Evolutionary conservation across 2,113 vertebrate genomes (phyloP).

Genomic region (Oryzias javanicus): DNA sequence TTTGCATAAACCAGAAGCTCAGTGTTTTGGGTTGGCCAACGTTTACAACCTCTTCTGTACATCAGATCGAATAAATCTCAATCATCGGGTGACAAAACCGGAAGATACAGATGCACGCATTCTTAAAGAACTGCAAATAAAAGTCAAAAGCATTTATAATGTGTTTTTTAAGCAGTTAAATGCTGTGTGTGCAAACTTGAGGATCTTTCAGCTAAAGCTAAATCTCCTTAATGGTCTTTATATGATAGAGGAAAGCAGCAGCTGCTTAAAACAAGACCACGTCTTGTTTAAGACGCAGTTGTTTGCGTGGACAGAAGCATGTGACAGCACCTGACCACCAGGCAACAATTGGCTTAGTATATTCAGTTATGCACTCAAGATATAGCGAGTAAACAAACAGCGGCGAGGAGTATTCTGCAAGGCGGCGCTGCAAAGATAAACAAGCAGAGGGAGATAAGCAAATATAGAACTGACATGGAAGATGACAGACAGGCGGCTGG

Average conservation of each 20-base stretch:
- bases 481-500: conserved; percentile 37
- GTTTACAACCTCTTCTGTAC: background rate
- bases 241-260: background rate
- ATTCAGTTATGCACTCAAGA: conserved; percentile 32
- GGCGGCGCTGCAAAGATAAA: conserved; percentile 26
- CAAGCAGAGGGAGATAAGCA: conserved; percentile 35
- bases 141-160: too few species aligned
- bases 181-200: too few species aligned
- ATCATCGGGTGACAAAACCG: too few species aligned
- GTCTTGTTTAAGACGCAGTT: conserved; percentile 1
- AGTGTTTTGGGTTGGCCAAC: too few species aligned
- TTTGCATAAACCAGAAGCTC: background rate
- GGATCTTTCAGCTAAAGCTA: too few species aligned
- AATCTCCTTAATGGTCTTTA: background rate
- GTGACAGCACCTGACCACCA: conserved; percentile 16
- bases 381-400: conserved; percentile 35
- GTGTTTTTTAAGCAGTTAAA: too few species aligned
- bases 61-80: background rate
- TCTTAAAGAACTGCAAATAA: too few species aligned
- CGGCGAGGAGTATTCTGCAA: conserved; percentile 7
- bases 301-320: conserved; percentile 12
- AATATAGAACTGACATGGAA: conserved; percentile 30
- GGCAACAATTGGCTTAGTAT: conserved; percentile 15
- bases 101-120: too few species aligned
- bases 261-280: background rate